Evolutionary conservation across 2,797 vertebrate genomes (phyloP), one percentile per base, ranked within the genome.

Genomic region (Pogonophryne albipinna): DNA sequence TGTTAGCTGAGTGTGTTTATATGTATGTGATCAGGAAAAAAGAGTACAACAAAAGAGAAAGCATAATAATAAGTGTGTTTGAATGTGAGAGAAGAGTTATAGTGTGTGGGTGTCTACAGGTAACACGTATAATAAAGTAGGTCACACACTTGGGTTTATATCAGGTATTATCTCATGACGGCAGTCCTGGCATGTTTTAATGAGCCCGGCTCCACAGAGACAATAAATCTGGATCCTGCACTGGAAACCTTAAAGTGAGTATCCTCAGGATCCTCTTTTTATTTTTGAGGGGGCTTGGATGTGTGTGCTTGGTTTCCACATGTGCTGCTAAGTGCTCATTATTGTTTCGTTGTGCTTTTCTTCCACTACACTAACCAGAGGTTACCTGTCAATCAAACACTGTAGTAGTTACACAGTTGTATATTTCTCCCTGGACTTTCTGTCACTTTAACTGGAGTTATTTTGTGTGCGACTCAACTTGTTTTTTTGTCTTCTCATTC

Each of bases 111-210:
- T 58, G 66, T 84, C 79, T 75, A 81, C 49, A 63, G 71, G 70
- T 87, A 74, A 59, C 71, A 67, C 11, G 2, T 67, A 56, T 38
- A 53, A 55, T 64, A 81, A 88, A 88, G 50, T 85, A 78, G 85
- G 86, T 87, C 83, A 84, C 75, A 66, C 67, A 46, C 79, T 83
- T 51, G 41, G 73, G 65, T 78, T 81, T 68, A 75, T 65, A 80
- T 71, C 77, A 89, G 78, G 79, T 85, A 53, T 83, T 74, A 79
- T 68, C 83, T 87, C 79, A 55, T 72, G 87, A 83, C 78, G 76
- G 83, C 76, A 79, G 66, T n/a, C n/a, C 78, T 79, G 85, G 66
- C 77, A 74, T 69, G 76, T 88, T 90, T 87, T 89, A 90, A 90
- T 87, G 88, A 91, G 83, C 83, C 31, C 49, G 49, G 82, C 72